Conservation (phyloP, 2,113 vertebrate species). For the Salvator merianae region DNA sequence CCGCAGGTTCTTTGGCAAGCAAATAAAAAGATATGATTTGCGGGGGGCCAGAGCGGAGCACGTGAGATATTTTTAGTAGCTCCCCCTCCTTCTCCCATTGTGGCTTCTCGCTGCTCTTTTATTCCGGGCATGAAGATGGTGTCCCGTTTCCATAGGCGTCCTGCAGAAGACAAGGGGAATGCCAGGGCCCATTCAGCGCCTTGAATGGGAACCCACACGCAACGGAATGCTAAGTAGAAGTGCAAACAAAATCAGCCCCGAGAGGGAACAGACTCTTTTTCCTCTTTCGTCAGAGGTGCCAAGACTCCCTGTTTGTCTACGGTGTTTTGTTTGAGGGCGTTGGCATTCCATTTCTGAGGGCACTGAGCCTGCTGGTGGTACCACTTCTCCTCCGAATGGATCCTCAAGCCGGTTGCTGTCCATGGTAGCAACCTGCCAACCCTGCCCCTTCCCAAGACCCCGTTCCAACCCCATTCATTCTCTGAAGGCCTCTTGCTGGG, state of each 20-base stretch:
- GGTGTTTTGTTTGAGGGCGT: background rate
- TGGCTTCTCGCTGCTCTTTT: no score
- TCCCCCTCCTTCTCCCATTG: background rate
- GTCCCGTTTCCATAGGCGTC: background rate
- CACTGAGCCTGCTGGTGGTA: no score
- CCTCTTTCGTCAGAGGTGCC: background rate
- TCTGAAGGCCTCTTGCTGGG: background rate
- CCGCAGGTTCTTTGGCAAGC: background rate
- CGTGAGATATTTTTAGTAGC: fast-evolving
- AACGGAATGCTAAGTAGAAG: constrained; percentile 39
- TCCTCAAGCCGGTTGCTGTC: background rate
- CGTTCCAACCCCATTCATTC: background rate
- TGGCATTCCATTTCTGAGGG: no score
- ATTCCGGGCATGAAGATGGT: background rate
- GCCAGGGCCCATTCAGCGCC: fast-evolving
- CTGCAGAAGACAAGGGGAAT: fast-evolving
- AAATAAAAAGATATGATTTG: background rate
- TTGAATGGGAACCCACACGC: background rate
- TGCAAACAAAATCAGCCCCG: constrained; percentile 18
- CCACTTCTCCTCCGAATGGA: no score
- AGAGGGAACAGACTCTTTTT: constrained; percentile 9
- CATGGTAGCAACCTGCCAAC: background rate
- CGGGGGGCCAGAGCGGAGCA: no score
- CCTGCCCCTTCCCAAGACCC: background rate
- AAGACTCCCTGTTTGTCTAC: background rate